phyloP scores from a whole-genome alignment of 2,797 vertebrate species.

The Sebastes elongatus region DNA sequence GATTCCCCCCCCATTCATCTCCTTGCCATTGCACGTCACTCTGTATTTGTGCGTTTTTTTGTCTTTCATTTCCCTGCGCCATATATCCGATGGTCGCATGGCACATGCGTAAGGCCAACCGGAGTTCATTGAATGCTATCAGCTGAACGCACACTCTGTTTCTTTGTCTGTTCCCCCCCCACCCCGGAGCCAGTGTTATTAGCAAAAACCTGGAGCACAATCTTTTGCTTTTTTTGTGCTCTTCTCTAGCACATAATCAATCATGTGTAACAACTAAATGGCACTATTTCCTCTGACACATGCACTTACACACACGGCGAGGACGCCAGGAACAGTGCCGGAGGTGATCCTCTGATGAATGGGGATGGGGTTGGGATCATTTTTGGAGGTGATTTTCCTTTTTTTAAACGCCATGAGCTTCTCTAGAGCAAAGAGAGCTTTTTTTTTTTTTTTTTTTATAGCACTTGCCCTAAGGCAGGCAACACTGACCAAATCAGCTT shows the following conservation, averaged over 20 bases:
- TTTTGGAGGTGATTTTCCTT: conserved; percentile 14
- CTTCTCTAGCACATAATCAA: conserved; percentile 42
- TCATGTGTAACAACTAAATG: conserved; percentile 58
- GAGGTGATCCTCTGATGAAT: conserved; percentile 43
- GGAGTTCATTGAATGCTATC: conserved; percentile 52
- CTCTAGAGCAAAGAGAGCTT: neutral
- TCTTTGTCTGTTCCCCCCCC: neutral
- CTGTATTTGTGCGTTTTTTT: conserved; percentile 6
- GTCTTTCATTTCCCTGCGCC: conserved; percentile 42
- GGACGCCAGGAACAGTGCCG: conserved; percentile 18
- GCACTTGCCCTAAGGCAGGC: conserved; percentile 14
- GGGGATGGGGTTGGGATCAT: conserved; percentile 9
- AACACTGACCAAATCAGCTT: conserved; percentile 21
- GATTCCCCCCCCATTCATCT: conserved; percentile 19
- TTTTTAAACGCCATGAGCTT: neutral
- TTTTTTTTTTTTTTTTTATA: neutral
- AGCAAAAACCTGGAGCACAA: conserved; percentile 17
- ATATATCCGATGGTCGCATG: conserved; percentile 20
- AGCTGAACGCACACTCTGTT: conserved; percentile 12
- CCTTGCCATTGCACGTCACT: conserved; percentile 11
- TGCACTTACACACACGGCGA: conserved; percentile 24
- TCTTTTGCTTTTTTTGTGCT: neutral
- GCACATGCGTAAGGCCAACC: conserved; percentile 56
- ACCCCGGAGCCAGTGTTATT: neutral
- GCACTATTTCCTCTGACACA: conserved; percentile 29